Evolutionary conservation across 2,113 vertebrate genomes (phyloP).

Genomic region (Platysteira castanea): DNA sequence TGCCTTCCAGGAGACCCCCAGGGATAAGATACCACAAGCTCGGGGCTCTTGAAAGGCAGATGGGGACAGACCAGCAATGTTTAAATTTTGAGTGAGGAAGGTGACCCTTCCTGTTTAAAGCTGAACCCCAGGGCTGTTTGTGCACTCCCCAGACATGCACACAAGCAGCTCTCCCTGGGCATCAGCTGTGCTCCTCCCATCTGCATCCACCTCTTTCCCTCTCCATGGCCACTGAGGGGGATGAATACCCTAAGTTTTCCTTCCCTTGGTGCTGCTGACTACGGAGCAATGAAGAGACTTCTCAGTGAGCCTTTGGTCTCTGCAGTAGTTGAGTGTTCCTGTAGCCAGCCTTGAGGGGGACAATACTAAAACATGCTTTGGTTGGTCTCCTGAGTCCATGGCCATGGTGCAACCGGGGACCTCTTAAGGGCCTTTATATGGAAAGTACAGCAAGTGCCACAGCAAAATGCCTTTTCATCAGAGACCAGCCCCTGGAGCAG

Average conservation of each 20-base stretch:
- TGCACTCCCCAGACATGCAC: rapidly evolving
- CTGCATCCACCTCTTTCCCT: background rate
- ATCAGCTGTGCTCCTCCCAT: background rate
- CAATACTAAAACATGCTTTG: background rate
- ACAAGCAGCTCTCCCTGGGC: background rate
- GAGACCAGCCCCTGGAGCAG: background rate
- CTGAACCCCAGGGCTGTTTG: rapidly evolving
- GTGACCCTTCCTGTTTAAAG: background rate
- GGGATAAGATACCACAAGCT: background rate
- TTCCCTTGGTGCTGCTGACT: background rate
- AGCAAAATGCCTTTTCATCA: background rate
- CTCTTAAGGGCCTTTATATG: background rate
- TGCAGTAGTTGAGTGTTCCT: background rate
- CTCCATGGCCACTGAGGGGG: background rate
- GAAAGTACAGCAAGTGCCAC: background rate
- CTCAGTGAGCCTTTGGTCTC: background rate
- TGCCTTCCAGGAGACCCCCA: background rate
- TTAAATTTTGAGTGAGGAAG: background rate
- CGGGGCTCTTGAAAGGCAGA: background rate
- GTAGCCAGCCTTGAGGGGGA: background rate
- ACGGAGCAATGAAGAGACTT: background rate
- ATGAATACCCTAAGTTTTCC: background rate
- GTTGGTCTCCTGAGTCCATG: background rate
- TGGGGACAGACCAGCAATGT: background rate
- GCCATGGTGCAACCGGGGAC: background rate